These are phyloP conservation scores for Pandemis corylana DNA, from an alignment of 2,888 invertebrate genomes.

Conservation along the genomic window DNA sequence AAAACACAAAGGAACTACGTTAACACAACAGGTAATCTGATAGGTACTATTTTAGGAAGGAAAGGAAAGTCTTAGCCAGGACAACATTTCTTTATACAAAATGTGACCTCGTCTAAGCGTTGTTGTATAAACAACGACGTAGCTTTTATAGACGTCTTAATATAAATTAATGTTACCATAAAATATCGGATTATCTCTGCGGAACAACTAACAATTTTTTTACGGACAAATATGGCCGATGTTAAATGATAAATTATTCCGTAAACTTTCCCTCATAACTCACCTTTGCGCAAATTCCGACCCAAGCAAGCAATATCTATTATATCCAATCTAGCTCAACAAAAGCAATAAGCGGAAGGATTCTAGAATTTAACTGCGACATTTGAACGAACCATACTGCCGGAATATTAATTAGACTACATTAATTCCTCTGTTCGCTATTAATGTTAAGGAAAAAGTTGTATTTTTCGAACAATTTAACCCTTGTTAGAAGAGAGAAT, in stretches of 20 bases:
- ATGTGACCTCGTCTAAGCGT: constrained; percentile 3
- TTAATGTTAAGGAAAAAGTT: constrained; percentile 48
- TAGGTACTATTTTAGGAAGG: background rate
- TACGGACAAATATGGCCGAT: constrained; percentile 3
- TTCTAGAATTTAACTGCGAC: constrained; percentile 43
- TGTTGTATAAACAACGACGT: constrained; percentile 11
- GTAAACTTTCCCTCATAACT: constrained; percentile 12
- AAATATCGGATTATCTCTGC: constrained; percentile 6
- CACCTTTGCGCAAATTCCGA: background rate
- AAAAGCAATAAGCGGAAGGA: constrained; percentile 47
- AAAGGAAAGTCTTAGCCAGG: background rate
- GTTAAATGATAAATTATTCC: constrained; percentile 14
- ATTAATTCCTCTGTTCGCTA: constrained; percentile 47
- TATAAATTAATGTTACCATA: constrained; percentile 14
- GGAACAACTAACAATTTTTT: constrained; percentile 18
- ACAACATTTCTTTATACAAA: constrained; percentile 9
- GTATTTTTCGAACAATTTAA: constrained; percentile 17
- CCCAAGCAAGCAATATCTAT: constrained; percentile 47
- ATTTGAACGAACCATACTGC: constrained; percentile 38
- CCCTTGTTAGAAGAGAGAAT: constrained; percentile 2
- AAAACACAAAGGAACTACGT: too few species aligned
- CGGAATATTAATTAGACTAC: constrained; percentile 49
- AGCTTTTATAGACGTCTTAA: constrained; percentile 12
- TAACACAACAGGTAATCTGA: background rate
- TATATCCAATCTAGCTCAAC: constrained; percentile 50